Percentiles rank a stretch among this genome's conserved stretches.
phyloP scores from a whole-genome alignment of 2,113 vertebrate genomes.

The Chelonoidis abingdonii region DNA sequence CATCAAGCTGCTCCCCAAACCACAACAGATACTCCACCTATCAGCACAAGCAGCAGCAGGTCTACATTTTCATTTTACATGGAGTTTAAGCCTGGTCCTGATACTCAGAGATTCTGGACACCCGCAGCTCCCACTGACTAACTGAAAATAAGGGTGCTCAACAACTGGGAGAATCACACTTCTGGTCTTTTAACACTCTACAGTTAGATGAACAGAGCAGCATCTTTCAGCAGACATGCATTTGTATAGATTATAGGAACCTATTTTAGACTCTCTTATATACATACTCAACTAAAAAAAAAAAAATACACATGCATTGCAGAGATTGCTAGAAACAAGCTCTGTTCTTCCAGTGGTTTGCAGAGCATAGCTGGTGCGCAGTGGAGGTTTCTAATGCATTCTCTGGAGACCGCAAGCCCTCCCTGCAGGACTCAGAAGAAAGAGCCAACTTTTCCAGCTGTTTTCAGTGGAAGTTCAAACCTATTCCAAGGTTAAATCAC shows the following conservation, averaged over 20 bases:
- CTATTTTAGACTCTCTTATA: not conserved
- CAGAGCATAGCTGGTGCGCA: not conserved
- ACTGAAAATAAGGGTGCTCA: not conserved
- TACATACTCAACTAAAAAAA: not conserved
- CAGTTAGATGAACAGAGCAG: not conserved
- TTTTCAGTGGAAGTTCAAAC: not conserved
- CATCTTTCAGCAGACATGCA: not conserved
- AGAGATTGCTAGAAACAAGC: not conserved
- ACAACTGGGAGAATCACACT: not conserved
- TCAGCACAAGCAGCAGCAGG: not conserved
- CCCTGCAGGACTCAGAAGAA: not conserved
- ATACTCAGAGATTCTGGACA: not conserved
- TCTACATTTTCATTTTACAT: not conserved
- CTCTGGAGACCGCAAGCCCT: not conserved
- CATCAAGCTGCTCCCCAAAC: not conserved
- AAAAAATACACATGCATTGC: not conserved
- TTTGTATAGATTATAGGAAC: not conserved
- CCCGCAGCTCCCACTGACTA: not conserved
- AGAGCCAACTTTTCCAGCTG: not conserved
- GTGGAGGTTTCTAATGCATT: not conserved
- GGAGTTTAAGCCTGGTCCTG: not conserved
- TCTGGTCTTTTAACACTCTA: not conserved
- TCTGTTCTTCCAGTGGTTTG: not conserved
- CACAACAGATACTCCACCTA: not conserved
- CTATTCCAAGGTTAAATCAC: conserved; percentile 5